Percentiles rank a stretch among this genome's conserved stretches.
These are phyloP conservation scores for Thamnophis elegans DNA, from an alignment of 2,797 vertebrate species.

Conservation along the genomic window DNA sequence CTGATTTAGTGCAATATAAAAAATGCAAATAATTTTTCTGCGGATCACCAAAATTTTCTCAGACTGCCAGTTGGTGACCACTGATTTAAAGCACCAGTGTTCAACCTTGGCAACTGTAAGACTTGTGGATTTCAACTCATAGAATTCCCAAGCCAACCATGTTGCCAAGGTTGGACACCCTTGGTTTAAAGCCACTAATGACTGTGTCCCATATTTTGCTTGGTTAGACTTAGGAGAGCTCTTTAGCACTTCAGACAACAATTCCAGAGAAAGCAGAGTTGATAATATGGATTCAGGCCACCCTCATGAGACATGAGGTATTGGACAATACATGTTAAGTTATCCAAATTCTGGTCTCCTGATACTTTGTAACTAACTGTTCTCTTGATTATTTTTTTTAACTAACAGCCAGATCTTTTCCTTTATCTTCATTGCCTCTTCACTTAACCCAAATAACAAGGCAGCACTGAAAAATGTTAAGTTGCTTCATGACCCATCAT, in stretches of 20 bases:
- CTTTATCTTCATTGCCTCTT: neutral
- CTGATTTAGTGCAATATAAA: too few relatives aligned
- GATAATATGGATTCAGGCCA: neutral
- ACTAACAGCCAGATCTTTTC: neutral
- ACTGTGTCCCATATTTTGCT: neutral
- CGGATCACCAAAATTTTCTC: too few relatives aligned
- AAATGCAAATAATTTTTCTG: too few relatives aligned
- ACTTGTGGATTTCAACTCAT: neutral
- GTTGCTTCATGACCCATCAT: neutral
- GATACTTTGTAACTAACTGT: neutral
- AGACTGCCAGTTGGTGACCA: too few relatives aligned
- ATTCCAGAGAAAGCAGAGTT: neutral
- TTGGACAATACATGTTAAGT: neutral
- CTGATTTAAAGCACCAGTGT: neutral
- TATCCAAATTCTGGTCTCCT: neutral
- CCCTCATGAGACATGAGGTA: neutral
- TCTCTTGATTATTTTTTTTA: neutral
- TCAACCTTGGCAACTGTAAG: neutral
- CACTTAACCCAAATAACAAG: neutral
- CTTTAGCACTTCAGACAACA: neutral
- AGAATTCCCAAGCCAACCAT: neutral
- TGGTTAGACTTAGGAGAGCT: neutral
- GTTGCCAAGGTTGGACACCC: neutral
- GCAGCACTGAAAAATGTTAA: neutral
- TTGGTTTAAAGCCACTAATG: neutral